A percentile compares a stretch with the other conserved stretches of the same genome.
phyloP scores from a whole-genome alignment of 2,797 vertebrate species.

The Aviceda leuphotes region DNA sequence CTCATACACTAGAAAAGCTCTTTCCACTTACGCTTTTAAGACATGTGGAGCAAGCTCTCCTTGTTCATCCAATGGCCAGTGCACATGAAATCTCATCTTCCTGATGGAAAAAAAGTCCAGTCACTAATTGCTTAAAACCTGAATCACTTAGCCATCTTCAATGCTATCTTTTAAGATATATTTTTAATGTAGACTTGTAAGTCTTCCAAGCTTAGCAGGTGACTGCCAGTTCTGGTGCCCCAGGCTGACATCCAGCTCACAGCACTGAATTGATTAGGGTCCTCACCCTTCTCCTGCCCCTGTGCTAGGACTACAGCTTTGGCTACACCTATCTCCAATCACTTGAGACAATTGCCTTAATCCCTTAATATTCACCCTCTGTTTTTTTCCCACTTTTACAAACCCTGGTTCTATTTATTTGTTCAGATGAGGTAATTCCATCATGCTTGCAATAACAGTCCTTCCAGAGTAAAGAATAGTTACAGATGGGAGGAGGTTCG shows the following conservation, averaged over 20 bases:
- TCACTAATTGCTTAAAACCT: background rate
- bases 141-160: background rate
- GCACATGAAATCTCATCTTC: background rate
- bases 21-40: background rate
- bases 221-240: background rate
- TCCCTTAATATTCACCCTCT: background rate
- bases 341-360: background rate
- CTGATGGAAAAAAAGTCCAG: background rate
- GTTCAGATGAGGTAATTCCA: background rate
- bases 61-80: background rate
- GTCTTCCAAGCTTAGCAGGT: background rate
- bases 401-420: background rate
- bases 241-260: background rate
- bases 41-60: background rate
- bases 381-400: background rate
- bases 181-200: background rate
- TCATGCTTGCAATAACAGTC: background rate
- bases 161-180: background rate
- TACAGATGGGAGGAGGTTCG: background rate
- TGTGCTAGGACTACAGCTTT: background rate
- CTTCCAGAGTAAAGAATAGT: background rate
- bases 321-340: background rate
- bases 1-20: background rate
- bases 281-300: background rate
- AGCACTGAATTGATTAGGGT: background rate